These are phyloP conservation scores for Bungarus multicinctus DNA, from an alignment of 2,113 vertebrate genomes.

Conservation along the genomic window DNA sequence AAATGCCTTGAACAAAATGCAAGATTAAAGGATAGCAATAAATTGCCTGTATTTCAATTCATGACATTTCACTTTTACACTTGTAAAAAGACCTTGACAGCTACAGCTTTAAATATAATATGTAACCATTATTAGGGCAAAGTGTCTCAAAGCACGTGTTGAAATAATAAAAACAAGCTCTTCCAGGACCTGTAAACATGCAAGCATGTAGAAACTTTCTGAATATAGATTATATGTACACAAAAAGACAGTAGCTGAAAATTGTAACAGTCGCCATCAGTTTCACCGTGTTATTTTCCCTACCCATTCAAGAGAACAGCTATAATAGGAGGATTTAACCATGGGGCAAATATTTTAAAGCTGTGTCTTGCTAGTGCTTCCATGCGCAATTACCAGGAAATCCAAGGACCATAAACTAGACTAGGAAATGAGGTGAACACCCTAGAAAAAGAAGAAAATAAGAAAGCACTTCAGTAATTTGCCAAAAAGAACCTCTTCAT, in stretches of 20 bases:
- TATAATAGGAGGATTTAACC: not conserved
- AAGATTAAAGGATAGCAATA: constrained; percentile 13
- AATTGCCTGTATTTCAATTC: constrained; percentile 23
- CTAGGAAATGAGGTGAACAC: not conserved
- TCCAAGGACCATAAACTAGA: not conserved
- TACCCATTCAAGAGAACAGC: not conserved
- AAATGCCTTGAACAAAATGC: constrained; percentile 31
- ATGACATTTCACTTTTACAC: constrained; percentile 5
- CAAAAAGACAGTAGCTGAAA: not conserved
- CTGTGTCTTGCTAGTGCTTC: not conserved
- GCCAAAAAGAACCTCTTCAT: not conserved
- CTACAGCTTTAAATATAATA: not conserved
- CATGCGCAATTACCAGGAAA: not conserved
- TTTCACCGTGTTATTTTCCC: not conserved
- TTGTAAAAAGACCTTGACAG: not conserved
- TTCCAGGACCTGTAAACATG: not conserved
- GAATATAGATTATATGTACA: not conserved
- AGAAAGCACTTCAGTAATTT: not conserved
- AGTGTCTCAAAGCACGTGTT: not conserved
- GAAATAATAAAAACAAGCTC: not conserved
- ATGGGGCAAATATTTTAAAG: not conserved
- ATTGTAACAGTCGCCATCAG: not conserved
- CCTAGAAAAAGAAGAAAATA: not conserved
- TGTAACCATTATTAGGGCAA: not conserved
- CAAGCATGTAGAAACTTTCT: not conserved